Evolutionary conservation across 1,140 invertebrate species (phyloP).

Genomic region (Drosophila sulfurigaster): DNA sequence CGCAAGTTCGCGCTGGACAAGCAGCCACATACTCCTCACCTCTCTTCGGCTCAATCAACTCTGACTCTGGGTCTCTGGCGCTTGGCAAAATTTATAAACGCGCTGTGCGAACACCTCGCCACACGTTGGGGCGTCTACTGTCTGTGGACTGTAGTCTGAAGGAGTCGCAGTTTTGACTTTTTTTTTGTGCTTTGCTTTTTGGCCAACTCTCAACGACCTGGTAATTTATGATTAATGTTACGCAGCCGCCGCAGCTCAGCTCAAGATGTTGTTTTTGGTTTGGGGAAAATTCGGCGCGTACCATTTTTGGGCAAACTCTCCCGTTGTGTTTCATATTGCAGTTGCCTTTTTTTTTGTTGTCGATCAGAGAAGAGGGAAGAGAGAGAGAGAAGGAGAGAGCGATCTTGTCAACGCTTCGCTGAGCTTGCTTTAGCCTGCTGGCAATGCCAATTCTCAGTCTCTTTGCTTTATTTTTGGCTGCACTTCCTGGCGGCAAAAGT

Average conservation of each 20-base stretch:
- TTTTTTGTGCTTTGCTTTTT: constrained; percentile 16
- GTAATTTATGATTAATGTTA: constrained; percentile 83
- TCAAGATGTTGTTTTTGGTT: constrained; percentile 35
- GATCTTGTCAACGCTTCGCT: constrained; percentile 78
- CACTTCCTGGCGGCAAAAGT: constrained; percentile 60
- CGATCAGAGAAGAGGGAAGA: background rate
- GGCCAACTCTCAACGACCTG: constrained; percentile 71
- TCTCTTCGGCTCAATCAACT: background rate
- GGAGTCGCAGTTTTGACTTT: background rate
- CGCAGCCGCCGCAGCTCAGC: constrained; percentile 42
- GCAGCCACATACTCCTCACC: background rate
- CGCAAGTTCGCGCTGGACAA: background rate
- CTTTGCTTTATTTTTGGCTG: constrained; percentile 35
- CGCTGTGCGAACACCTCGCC: constrained; percentile 78
- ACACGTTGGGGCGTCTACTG: constrained; percentile 74
- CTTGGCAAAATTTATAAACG: constrained; percentile 82
- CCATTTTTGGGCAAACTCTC: constrained; percentile 80
- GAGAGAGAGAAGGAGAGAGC: constrained; percentile 2
- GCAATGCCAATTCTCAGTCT: constrained; percentile 9
- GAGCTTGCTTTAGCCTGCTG: constrained; percentile 44
- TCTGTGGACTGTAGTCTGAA: constrained; percentile 15
- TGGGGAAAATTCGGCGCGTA: constrained; percentile 58
- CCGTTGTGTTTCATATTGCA: constrained; percentile 78
- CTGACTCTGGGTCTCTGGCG: constrained; percentile 55
- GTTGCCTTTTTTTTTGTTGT: background rate